Conservation (phyloP, 2,888 invertebrate species). For the Entomobrya proxima region DNA sequence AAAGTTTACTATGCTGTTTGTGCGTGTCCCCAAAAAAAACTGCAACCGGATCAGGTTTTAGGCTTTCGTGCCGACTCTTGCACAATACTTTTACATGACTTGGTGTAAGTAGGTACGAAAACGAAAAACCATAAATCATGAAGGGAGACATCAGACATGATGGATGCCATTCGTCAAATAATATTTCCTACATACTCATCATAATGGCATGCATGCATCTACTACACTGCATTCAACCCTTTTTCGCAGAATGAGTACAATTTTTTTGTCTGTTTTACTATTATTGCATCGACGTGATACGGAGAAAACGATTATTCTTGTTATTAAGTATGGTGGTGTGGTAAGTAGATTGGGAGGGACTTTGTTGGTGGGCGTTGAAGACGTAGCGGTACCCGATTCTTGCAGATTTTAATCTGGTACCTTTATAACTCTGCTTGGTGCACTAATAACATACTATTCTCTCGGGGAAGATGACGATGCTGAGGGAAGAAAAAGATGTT, state of each 20-base stretch:
- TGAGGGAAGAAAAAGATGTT: conserved; percentile 35
- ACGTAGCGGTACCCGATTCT: conserved; percentile 56
- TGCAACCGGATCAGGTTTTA: conserved; percentile 39
- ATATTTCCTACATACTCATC: conserved; percentile 24
- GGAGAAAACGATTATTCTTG: conserved; percentile 38
- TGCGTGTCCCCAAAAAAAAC: conserved; percentile 17
- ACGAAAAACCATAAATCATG: conserved; percentile 34
- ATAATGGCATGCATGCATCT: too few relatives aligned
- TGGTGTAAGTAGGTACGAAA: conserved; percentile 1
- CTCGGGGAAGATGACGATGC: neutral
- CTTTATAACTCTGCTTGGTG: conserved; percentile 14
- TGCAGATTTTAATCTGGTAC: conserved; percentile 55
- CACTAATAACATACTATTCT: conserved; percentile 26
- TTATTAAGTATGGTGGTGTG: conserved; percentile 40
- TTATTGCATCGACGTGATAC: conserved; percentile 40
- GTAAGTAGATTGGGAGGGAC: conserved; percentile 34
- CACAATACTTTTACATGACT: conserved; percentile 5
- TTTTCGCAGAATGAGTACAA: conserved; percentile 4
- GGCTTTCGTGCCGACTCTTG: conserved; percentile 9
- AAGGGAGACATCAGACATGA: neutral
- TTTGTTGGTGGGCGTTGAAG: conserved; percentile 54
- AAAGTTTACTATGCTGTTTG: neutral
- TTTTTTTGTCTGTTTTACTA: conserved; percentile 6
- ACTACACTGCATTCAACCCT: neutral
- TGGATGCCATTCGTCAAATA: conserved; percentile 19